A percentile compares a stretch with the other conserved stretches of the same genome.
Conservation (phyloP, 2,797 vertebrate genomes). For the Cyprinella venusta region DNA sequence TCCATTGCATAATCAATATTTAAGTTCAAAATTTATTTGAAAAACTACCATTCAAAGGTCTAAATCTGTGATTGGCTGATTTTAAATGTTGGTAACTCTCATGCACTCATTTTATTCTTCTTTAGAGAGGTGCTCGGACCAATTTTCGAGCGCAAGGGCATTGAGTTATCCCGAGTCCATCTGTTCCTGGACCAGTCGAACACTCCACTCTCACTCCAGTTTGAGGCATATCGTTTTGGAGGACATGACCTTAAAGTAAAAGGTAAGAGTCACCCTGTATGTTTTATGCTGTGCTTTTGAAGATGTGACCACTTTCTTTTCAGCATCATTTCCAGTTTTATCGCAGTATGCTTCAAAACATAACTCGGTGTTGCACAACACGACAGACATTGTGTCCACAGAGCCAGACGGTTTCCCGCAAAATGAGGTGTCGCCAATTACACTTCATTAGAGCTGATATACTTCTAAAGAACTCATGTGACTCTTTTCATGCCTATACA, state of each 20-base stretch:
- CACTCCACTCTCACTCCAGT: constrained; percentile 91
- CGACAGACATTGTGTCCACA: not conserved
- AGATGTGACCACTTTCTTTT: too few species aligned
- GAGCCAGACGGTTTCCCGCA: not conserved
- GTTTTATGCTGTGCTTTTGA: too few species aligned
- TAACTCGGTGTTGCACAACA: not conserved
- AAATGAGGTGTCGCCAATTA: constrained; percentile 1
- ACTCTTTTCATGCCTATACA: constrained; percentile 10
- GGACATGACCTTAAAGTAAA: constrained; percentile 94
- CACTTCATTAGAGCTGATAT: not conserved
- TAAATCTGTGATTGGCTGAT: not conserved
- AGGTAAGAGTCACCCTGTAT: constrained; percentile 76
- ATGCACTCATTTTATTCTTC: not conserved
- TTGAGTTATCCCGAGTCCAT: constrained; percentile 84
- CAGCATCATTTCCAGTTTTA: too few species aligned
- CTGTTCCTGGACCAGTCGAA: constrained; percentile 97
- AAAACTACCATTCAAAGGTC: not conserved
- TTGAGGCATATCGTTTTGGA: constrained; percentile 92
- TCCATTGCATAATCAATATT: not conserved
- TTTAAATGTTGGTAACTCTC: not conserved
- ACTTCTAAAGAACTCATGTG: not conserved
- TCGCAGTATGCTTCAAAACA: not conserved
- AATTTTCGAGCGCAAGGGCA: constrained; percentile 90
- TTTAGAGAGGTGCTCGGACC: constrained; percentile 90
- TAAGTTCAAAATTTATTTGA: not conserved